Percentiles rank a stretch among this genome's conserved stretches.
Evolutionary conservation across 2,797 vertebrate species (phyloP).

Genomic region (Scomberomorus guttatus): DNA sequence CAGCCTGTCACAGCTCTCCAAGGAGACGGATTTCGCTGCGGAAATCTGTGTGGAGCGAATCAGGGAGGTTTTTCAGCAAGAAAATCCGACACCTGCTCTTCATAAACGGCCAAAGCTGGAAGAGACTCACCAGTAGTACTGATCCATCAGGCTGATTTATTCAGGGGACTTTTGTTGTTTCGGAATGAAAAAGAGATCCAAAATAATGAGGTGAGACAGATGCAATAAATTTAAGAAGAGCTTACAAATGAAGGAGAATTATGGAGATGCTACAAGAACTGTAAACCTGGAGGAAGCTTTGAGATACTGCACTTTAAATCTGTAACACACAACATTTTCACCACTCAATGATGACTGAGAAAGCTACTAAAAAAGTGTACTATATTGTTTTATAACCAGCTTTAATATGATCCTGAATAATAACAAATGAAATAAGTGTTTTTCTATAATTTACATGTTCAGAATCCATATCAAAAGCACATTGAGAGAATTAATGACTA

Average conservation of each 20-base stretch:
- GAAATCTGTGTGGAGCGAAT: constrained; percentile 86
- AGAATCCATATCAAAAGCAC: background rate
- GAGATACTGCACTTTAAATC: constrained; percentile 47
- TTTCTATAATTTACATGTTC: constrained; percentile 20
- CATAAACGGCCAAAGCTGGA: constrained; percentile 54
- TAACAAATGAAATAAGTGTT: background rate
- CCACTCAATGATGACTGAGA: background rate
- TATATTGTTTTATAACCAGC: background rate
- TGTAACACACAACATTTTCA: constrained; percentile 32
- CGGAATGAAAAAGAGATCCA: background rate
- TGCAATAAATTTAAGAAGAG: constrained; percentile 6
- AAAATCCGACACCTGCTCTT: background rate
- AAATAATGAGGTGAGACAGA: background rate
- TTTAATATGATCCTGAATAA: constrained; percentile 2
- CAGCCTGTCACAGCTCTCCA: constrained; percentile 87
- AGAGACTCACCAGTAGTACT: constrained; percentile 26
- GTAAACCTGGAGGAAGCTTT: constrained; percentile 10
- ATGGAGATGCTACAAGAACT: background rate
- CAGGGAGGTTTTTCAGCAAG: constrained; percentile 79
- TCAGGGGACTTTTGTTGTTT: background rate
- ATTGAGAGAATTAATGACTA: background rate
- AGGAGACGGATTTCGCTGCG: constrained; percentile 87
- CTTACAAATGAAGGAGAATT: background rate
- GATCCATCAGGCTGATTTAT: background rate
- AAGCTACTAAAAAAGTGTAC: constrained; percentile 10